Evolutionary conservation across 2,113 vertebrate species (phyloP).

Genomic region (Coregonus clupeaformis): DNA sequence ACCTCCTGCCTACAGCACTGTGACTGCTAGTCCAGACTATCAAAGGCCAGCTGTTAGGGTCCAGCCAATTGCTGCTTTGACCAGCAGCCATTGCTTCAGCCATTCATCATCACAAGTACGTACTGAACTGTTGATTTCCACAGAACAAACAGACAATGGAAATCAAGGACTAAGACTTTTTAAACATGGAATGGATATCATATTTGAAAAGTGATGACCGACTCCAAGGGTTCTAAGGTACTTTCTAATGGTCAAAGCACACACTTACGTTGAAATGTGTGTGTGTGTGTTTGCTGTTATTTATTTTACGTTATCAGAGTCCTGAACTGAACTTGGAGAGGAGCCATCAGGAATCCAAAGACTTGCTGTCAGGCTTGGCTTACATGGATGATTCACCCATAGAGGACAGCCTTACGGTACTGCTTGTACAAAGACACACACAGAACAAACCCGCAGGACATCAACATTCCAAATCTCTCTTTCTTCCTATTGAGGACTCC

Average conservation of each 20-base stretch:
- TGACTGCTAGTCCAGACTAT: slow-evolving; percentile 84
- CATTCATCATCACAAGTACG: slow-evolving; percentile 78
- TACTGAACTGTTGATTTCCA: slow-evolving; percentile 3
- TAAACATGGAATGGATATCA: no score
- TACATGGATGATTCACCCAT: slow-evolving; percentile 67
- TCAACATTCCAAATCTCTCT: slow-evolving; percentile 75
- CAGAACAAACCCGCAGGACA: slow-evolving; percentile 55
- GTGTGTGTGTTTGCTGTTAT: slow-evolving; percentile 18
- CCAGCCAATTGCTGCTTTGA: slow-evolving; percentile 77
- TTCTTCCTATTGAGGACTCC: slow-evolving; percentile 72
- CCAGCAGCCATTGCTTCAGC: slow-evolving; percentile 81
- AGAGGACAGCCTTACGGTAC: slow-evolving; percentile 82
- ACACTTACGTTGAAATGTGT: neutral
- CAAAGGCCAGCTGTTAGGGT: slow-evolving; percentile 75
- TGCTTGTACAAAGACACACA: slow-evolving; percentile 72
- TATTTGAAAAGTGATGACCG: neutral
- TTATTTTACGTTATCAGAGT: slow-evolving; percentile 71
- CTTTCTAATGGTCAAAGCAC: neutral
- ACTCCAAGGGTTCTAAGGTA: neutral
- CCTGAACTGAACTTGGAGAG: slow-evolving; percentile 81
- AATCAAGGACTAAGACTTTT: neutral
- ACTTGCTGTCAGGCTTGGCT: slow-evolving; percentile 79
- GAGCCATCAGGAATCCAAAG: slow-evolving; percentile 87
- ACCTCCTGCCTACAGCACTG: slow-evolving; percentile 93
- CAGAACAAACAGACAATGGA: neutral